Evolutionary conservation across 2,113 vertebrate genomes (phyloP).

Genomic region (Pygoscelis antarcticus): DNA sequence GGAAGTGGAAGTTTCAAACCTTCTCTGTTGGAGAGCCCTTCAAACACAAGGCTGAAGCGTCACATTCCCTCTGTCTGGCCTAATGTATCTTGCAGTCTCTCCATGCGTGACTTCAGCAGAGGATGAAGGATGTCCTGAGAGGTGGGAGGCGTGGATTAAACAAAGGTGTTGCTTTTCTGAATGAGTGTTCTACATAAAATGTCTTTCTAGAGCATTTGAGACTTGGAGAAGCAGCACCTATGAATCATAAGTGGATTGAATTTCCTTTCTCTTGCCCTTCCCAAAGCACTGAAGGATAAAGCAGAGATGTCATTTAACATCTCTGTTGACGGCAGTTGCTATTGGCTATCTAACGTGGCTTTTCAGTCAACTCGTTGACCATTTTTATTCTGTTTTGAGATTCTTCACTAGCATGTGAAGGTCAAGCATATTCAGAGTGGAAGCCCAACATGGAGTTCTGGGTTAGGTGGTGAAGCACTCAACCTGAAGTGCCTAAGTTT

Average conservation of each 20-base stretch:
- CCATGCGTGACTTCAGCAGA: background rate
- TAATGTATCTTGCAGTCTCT: background rate
- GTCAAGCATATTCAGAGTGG: background rate
- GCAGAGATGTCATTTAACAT: background rate
- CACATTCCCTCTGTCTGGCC: background rate
- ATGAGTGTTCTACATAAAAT: background rate
- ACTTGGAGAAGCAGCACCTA: background rate
- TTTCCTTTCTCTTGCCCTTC: background rate
- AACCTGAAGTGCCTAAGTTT: background rate
- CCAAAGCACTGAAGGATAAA: background rate
- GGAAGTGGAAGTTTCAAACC: background rate
- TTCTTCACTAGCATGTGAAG: background rate
- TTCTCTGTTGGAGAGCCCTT: background rate
- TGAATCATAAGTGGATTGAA: background rate
- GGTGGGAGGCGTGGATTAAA: background rate
- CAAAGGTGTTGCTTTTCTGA: background rate
- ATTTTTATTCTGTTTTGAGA: background rate
- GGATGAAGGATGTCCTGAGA: background rate
- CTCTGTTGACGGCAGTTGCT: background rate
- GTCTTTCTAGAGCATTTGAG: background rate
- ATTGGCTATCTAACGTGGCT: background rate
- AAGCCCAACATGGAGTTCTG: background rate
- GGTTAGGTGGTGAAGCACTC: background rate
- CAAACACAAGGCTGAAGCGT: background rate
- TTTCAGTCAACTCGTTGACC: background rate